Percentiles rank a stretch among this genome's conserved stretches.
Evolutionary conservation across 2,797 vertebrate species (phyloP).

Genomic region (Esox lucius): DNA sequence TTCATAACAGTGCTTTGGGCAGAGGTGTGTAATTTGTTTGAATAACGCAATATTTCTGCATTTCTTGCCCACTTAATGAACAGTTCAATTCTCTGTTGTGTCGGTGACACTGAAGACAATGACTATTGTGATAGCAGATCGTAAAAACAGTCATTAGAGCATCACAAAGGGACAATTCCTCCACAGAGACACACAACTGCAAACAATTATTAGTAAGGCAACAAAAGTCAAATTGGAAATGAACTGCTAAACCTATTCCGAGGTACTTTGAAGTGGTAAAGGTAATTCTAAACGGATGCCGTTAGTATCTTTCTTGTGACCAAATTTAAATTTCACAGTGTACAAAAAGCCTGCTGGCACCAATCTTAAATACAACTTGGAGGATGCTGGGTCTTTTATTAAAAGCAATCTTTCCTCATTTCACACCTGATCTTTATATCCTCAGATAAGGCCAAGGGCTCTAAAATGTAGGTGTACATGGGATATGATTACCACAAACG

Average conservation of each 20-base stretch:
- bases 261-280: background rate
- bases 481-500: background rate
- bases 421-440: conserved; percentile 24
- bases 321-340: conserved; percentile 14
- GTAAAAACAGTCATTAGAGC: conserved; percentile 10
- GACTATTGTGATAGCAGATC: background rate
- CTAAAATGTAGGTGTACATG: background rate
- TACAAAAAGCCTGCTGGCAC: background rate
- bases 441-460: conserved; percentile 7
- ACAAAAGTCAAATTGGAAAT: background rate
- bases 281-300: background rate
- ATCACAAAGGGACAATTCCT: conserved; percentile 7
- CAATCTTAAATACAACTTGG: conserved; percentile 12
- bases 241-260: background rate
- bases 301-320: background rate
- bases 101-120: background rate
- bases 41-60: conserved; percentile 12
- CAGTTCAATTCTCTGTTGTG: background rate
- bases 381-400: conserved; percentile 19
- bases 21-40: conserved; percentile 1
- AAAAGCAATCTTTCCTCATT: conserved; percentile 15
- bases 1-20: conserved; percentile 18
- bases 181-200: background rate
- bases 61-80: conserved; percentile 3
- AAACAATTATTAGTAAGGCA: background rate